These are phyloP conservation scores for Ifrita kowaldi DNA, from an alignment of 2,113 vertebrate genomes.

Conservation along the genomic window DNA sequence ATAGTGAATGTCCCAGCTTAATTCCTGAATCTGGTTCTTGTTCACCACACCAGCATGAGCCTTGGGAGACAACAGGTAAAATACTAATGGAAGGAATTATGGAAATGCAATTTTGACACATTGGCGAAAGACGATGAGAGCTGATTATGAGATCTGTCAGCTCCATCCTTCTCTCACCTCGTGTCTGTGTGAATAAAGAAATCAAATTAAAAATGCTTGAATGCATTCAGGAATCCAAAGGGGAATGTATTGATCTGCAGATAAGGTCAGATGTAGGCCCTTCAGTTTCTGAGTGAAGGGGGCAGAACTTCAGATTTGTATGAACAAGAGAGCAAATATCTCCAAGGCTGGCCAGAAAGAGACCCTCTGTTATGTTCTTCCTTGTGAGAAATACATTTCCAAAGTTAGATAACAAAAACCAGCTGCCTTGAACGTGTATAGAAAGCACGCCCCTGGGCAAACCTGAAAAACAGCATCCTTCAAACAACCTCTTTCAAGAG, in stretches of 20 bases:
- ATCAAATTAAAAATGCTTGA: slow-evolving; percentile 48
- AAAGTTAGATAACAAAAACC: background rate
- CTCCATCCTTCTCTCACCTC: background rate
- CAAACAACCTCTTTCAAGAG: background rate
- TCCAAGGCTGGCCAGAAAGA: background rate
- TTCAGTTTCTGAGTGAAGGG: background rate
- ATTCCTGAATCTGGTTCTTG: background rate
- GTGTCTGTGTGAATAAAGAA: slow-evolving; percentile 32
- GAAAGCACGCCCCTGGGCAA: background rate
- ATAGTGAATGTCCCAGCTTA: background rate
- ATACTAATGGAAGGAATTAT: background rate
- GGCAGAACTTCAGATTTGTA: background rate
- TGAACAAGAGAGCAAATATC: background rate
- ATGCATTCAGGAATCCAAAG: background rate
- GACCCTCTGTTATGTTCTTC: background rate
- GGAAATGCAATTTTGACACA: slow-evolving; percentile 29
- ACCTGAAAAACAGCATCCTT: background rate
- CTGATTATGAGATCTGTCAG: slow-evolving; percentile 40
- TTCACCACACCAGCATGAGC: background rate
- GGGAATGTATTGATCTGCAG: background rate
- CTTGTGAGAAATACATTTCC: background rate
- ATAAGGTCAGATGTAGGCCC: background rate
- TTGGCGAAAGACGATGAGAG: background rate
- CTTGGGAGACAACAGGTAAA: background rate
- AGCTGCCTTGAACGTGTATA: background rate